Conservation (phyloP, 23 tunicate species). For the Diplosoma virens region DNA sequence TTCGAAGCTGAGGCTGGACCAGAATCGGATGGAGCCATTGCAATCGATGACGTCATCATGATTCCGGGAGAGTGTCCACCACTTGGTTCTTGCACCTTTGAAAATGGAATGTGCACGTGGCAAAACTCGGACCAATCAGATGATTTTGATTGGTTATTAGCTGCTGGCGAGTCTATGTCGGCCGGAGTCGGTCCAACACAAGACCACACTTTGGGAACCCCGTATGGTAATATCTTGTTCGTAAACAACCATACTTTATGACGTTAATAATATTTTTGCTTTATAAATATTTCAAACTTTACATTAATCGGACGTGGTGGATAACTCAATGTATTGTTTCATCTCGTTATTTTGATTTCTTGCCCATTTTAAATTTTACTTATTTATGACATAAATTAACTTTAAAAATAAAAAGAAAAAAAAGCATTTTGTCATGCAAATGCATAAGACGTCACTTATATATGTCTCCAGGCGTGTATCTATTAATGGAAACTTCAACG, state of each 20-base stretch:
- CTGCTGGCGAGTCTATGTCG: conserved; percentile 78
- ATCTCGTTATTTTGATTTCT: too few relatives aligned
- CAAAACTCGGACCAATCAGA: conserved; percentile 80
- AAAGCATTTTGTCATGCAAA: too few relatives aligned
- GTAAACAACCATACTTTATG: too few relatives aligned
- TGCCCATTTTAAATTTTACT: too few relatives aligned
- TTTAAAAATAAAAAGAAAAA: too few relatives aligned
- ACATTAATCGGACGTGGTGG: too few relatives aligned
- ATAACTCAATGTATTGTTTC: too few relatives aligned
- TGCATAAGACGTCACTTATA: background rate
- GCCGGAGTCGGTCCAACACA: conserved; percentile 75
- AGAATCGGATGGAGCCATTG: conserved; percentile 46
- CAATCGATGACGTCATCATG: conserved; percentile 72
- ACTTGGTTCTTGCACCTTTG: conserved; percentile 83
- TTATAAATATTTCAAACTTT: too few relatives aligned
- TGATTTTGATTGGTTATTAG: conserved; percentile 91
- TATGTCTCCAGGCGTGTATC: conserved; percentile 57
- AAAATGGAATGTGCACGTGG: conserved; percentile 87
- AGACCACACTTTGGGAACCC: conserved; percentile 90
- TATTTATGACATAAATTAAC: too few relatives aligned
- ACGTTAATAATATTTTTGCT: too few relatives aligned
- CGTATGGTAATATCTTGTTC: conserved; percentile 73
- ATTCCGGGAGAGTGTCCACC: conserved; percentile 85
- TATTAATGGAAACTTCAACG: conserved; percentile 84
- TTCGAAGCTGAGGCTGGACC: conserved; percentile 71